Evolutionary conservation across 1,140 invertebrate species (phyloP).

Genomic region (Halictus rubicundus): DNA sequence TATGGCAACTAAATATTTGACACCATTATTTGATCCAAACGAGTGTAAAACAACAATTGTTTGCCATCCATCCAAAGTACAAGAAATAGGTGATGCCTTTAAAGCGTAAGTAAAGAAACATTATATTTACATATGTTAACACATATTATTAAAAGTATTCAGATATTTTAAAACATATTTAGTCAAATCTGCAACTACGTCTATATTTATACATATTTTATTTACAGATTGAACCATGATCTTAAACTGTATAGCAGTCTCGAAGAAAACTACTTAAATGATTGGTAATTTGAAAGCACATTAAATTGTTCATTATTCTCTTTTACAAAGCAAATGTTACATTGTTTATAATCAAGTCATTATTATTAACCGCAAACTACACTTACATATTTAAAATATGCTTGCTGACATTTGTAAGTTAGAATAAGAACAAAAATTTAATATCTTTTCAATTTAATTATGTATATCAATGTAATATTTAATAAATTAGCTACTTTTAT

Average conservation of each 20-base stretch:
- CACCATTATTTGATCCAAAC: constrained; percentile 83
- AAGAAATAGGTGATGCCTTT: constrained; percentile 85
- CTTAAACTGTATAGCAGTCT: constrained; percentile 79
- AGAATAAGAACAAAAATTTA: not conserved
- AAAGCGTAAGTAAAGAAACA: constrained; percentile 82
- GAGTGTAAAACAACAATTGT: constrained; percentile 85
- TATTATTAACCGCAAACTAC: not conserved
- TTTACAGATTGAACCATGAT: constrained; percentile 78
- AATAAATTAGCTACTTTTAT: not conserved
- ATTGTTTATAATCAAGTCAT: not conserved
- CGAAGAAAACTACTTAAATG: constrained; percentile 81
- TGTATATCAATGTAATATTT: not conserved
- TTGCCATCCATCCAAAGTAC: constrained; percentile 88
- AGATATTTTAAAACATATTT: too few species aligned
- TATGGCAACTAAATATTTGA: constrained; percentile 87
- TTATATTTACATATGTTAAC: constrained; percentile 59
- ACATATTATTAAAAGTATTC: constrained; percentile 50
- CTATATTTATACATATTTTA: constrained; percentile 43
- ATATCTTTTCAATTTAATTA: not conserved
- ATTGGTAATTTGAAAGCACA: constrained; percentile 59
- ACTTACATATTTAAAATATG: constrained; percentile 2
- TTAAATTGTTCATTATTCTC: not conserved
- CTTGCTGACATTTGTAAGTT: not conserved
- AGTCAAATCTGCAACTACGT: constrained; percentile 47
- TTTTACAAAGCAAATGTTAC: constrained; percentile 12